Base-by-base conservation (phyloP, 37 sponge, comb jelly and placozoan species). In the Eunapius fragilis region DNA sequence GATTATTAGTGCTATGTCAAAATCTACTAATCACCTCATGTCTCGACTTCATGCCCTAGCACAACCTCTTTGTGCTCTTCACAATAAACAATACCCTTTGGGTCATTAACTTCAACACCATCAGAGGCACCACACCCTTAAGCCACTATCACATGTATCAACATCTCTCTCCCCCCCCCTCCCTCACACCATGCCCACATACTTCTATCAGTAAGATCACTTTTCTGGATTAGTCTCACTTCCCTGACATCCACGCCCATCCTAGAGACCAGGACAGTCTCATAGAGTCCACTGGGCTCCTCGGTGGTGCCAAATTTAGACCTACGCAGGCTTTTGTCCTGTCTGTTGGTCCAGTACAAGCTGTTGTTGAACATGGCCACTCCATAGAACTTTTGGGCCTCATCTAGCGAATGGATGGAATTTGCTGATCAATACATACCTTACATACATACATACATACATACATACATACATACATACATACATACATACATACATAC, bases 151-250 rank as follows among this genome's bases (percentile, higher is more conserved):
- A n/a, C n/a, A n/a, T n/a, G n/a, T n/a, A n/a, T n/a, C n/a, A n/a
- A n/a, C n/a, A n/a, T n/a, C n/a, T n/a, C n/a, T n/a, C n/a, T n/a
- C n/a, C n/a, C n/a, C n/a, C n/a, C n/a, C n/a, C n/a, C n/a, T n/a
- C n/a, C n/a, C n/a, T n/a, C n/a, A n/a, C n/a, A n/a, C n/a, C 58
- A 58, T 58, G 14, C 58, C 58, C 58, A 58, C 75, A 75, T 75
- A 75, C 75, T 5, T 75, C 25, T 36, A 75, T 72, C 13, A 31
- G 31, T 30, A 31, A 72, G 73, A 31, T 33, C 41, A 41, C 41
- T 41, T 14, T 72, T 58, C 14, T 58, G 58, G 58, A 58, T 58
- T 19, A 58, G 58, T 19, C 22, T 58, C 58, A 58, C 58, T 19
- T 58, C 58, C 58, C 58, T 13, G 19, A 58, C 58, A 58, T 58